Conservation (phyloP, 2,888 invertebrate species). For the Caenorhabditis doughertyi region DNA sequence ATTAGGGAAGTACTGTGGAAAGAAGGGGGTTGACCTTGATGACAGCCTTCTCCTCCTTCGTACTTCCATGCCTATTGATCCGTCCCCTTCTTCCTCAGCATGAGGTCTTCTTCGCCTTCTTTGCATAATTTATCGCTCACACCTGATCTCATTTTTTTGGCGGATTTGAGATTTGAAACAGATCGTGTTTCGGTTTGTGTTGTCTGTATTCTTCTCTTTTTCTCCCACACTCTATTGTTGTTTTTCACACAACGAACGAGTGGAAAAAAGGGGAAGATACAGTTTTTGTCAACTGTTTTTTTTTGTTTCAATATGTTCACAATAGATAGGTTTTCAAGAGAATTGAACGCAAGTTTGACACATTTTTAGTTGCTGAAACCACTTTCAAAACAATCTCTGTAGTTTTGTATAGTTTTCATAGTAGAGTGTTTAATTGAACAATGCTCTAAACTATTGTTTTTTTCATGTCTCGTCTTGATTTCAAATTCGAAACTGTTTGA, state of each 20-base stretch:
- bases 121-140: constrained; percentile 62
- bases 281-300: background rate
- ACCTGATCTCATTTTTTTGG: constrained; percentile 56
- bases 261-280: background rate
- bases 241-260: constrained; percentile 27
- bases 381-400: background rate
- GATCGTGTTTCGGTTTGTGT: constrained; percentile 38
- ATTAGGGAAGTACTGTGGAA: constrained; percentile 56
- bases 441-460: too few relatives aligned
- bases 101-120: constrained; percentile 33
- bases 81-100: constrained; percentile 40
- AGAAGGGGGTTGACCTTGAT: constrained; percentile 46
- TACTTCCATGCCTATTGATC: constrained; percentile 59
- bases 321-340: background rate
- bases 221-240: constrained; percentile 51
- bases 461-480: too few relatives aligned
- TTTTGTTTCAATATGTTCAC: constrained; percentile 9
- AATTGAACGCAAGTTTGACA: background rate
- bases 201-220: background rate
- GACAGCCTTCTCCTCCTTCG: constrained; percentile 40
- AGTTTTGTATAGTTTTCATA: too few relatives aligned
- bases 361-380: background rate
- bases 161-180: constrained; percentile 43
- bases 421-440: too few relatives aligned
- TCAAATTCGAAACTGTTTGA: too few relatives aligned